phyloP scores from a whole-genome alignment of 1,140 invertebrate genomes.

The Potamilus streckersoni region DNA sequence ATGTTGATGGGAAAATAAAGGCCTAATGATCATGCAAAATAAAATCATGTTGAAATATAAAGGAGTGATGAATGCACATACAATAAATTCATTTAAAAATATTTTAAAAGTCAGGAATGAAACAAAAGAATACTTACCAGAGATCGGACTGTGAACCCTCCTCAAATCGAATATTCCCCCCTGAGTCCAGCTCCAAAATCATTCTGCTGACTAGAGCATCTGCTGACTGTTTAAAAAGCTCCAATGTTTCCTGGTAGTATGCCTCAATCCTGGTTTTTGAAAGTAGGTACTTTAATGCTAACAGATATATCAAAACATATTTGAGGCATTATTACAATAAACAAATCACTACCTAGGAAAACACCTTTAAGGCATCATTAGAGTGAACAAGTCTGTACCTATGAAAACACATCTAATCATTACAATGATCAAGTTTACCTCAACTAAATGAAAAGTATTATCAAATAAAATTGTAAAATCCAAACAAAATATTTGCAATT shows the following conservation, averaged over 20 bases:
- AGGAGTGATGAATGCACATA: too few species aligned
- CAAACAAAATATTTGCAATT: too few species aligned
- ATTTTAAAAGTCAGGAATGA: too few species aligned
- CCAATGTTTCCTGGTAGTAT: constrained; percentile 30
- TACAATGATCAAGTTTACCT: too few species aligned
- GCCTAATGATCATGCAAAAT: too few species aligned
- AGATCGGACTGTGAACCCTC: constrained; percentile 58
- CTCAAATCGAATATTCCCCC: constrained; percentile 67
- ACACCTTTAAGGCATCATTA: not conserved
- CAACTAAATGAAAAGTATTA: too few species aligned
- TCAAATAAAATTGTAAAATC: too few species aligned
- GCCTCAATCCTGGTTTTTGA: constrained; percentile 42
- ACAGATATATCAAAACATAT: not conserved
- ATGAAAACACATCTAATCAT: not conserved
- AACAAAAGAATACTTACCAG: constrained; percentile 48
- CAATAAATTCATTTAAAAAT: too few species aligned
- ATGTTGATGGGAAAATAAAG: too few species aligned
- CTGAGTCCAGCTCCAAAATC: constrained; percentile 63
- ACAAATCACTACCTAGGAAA: not conserved
- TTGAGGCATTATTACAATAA: not conserved
- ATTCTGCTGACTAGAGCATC: constrained; percentile 54
- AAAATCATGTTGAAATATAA: too few species aligned
- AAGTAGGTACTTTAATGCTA: not conserved
- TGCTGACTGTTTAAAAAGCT: constrained; percentile 32
- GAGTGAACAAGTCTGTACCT: not conserved